Percentiles rank a stretch among this genome's conserved stretches.
These are phyloP conservation scores for Parnassius orleans DNA, from an alignment of 2,888 invertebrate species.

Conservation along the genomic window DNA sequence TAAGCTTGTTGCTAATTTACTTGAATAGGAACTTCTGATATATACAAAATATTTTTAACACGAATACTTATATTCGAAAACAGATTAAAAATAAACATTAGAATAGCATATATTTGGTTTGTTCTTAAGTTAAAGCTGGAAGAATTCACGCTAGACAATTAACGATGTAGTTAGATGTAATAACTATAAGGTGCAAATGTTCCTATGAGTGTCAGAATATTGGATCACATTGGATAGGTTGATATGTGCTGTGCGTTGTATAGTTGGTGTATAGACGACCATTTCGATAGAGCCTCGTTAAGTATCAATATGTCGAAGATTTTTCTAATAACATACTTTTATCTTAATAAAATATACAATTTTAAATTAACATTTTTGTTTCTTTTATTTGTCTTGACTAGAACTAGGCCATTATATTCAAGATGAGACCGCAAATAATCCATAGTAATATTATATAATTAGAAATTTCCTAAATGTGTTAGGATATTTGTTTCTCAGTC, in stretches of 20 bases:
- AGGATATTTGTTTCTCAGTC: too few relatives aligned
- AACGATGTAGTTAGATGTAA: conserved; percentile 31
- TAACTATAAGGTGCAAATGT: conserved; percentile 73
- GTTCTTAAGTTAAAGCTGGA: conserved; percentile 1
- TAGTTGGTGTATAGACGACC: conserved; percentile 56
- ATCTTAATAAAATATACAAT: conserved; percentile 66
- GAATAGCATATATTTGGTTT: neutral
- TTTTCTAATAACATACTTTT: conserved; percentile 73
- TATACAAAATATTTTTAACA: too few relatives aligned
- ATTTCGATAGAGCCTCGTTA: conserved; percentile 65
- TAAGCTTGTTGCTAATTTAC: too few relatives aligned
- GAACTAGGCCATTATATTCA: too few relatives aligned
- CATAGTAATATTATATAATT: too few relatives aligned
- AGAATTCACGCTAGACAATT: conserved; percentile 9
- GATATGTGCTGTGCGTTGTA: conserved; percentile 32
- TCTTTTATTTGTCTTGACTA: neutral
- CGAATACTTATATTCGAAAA: too few relatives aligned
- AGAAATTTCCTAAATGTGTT: too few relatives aligned
- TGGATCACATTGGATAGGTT: conserved; percentile 7
- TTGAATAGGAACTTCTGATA: too few relatives aligned
- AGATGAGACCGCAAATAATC: too few relatives aligned
- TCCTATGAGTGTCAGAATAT: conserved; percentile 71
- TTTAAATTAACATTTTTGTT: conserved; percentile 35
- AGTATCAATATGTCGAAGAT: conserved; percentile 64
- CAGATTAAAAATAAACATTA: too few relatives aligned